These are phyloP conservation scores for Drosophila putrida DNA, from an alignment of 2,888 invertebrate genomes.

Conservation along the genomic window DNA sequence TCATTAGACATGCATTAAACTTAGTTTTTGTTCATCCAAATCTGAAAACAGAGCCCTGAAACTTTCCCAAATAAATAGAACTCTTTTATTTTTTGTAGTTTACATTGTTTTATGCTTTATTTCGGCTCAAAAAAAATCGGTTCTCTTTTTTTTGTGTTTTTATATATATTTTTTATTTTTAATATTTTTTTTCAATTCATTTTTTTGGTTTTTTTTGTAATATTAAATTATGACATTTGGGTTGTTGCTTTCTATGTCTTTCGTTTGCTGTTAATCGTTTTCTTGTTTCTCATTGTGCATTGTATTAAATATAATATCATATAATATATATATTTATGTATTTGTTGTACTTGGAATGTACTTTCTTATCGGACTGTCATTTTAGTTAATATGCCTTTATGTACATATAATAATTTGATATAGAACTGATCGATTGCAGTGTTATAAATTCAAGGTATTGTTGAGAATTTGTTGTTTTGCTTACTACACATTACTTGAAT, in stretches of 20 bases:
- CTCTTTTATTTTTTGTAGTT: slow-evolving; percentile 51
- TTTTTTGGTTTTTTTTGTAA: slow-evolving; percentile 1
- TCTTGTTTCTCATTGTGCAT: slow-evolving; percentile 20
- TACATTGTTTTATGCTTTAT: slow-evolving; percentile 75
- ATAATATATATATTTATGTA: slow-evolving; percentile 1
- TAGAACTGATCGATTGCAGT: slow-evolving; percentile 5
- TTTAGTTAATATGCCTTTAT: slow-evolving; percentile 15
- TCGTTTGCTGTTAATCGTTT: background rate
- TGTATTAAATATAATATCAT: slow-evolving; percentile 15
- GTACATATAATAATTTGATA: slow-evolving; percentile 3
- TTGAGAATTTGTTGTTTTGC: slow-evolving; percentile 18
- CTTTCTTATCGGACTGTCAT: slow-evolving; percentile 13
- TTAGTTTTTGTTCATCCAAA: no score
- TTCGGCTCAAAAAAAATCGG: slow-evolving; percentile 75
- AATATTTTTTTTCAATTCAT: background rate
- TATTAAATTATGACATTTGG: slow-evolving; percentile 39
- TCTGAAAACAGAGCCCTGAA: background rate
- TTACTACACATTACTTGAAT: slow-evolving; percentile 39
- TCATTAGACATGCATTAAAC: background rate
- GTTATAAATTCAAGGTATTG: slow-evolving; percentile 18
- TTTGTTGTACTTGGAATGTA: slow-evolving; percentile 11
- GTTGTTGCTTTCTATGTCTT: slow-evolving; percentile 13
- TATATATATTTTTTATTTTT: slow-evolving; percentile 24
- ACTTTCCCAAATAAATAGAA: slow-evolving; percentile 1
- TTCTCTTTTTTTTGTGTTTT: slow-evolving; percentile 37